Evolutionary conservation across 1,140 invertebrate species (phyloP).

Genomic region (Cotesia typhae): DNA sequence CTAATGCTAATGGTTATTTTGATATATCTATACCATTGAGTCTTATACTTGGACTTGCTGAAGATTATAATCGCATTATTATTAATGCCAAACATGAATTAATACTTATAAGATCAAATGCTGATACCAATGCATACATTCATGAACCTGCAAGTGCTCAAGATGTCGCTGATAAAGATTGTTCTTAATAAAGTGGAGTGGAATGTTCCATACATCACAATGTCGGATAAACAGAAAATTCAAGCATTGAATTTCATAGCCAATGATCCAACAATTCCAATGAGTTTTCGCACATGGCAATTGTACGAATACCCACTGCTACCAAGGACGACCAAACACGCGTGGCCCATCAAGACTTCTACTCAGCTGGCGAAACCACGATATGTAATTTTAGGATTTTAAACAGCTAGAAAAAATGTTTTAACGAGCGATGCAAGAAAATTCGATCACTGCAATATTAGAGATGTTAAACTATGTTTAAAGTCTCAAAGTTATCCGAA

Average conservation of each 20-base stretch:
- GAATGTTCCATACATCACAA: not conserved
- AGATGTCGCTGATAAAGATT: slow-evolving; percentile 22
- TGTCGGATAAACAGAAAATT: slow-evolving; percentile 27
- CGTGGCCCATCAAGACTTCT: slow-evolving; percentile 42
- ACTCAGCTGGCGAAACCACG: slow-evolving; percentile 35
- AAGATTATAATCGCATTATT: slow-evolving; percentile 44
- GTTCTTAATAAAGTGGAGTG: slow-evolving; percentile 23
- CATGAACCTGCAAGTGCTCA: slow-evolving; percentile 29
- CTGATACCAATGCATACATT: slow-evolving; percentile 34
- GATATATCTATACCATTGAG: not conserved
- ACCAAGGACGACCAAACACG: slow-evolving; percentile 42
- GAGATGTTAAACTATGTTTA: slow-evolving; percentile 37
- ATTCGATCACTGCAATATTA: slow-evolving; percentile 25
- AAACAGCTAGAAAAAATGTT: too few relatives aligned
- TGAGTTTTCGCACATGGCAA: slow-evolving; percentile 40
- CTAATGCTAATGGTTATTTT: slow-evolving; percentile 33
- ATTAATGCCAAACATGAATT: slow-evolving; percentile 29
- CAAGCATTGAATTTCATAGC: slow-evolving; percentile 31
- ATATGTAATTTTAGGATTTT: slow-evolving; percentile 4
- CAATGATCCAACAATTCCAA: slow-evolving; percentile 41
- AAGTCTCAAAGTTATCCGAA: slow-evolving; percentile 37
- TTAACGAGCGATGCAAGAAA: too few relatives aligned
- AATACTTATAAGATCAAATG: slow-evolving; percentile 41
- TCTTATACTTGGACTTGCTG: slow-evolving; percentile 40
- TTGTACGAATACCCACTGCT: slow-evolving; percentile 47